Evolutionary conservation across 1,140 invertebrate species (phyloP).

Genomic region (Oncopeltus fasciatus): DNA sequence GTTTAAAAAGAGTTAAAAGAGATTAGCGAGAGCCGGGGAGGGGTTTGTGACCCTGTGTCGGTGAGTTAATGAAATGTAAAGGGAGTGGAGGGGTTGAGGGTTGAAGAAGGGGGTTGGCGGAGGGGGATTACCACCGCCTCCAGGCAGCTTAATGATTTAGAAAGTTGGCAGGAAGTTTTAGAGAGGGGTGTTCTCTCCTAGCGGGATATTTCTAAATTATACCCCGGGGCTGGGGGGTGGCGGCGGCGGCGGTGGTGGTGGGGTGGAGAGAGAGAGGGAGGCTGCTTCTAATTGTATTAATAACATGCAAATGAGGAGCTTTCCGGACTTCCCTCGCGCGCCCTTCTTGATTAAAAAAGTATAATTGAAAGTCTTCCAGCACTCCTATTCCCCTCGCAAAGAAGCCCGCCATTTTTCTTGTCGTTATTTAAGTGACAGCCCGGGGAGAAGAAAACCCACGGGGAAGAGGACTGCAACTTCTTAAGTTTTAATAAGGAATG

Average conservation of each 20-base stretch:
- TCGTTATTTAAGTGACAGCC: constrained; percentile 14
- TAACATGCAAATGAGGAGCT: constrained; percentile 17
- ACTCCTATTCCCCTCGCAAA: too few relatives aligned
- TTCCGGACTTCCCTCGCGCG: constrained; percentile 27
- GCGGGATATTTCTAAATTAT: constrained; percentile 18
- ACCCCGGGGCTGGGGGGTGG: background rate
- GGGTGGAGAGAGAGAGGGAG: background rate
- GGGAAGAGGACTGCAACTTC: too few relatives aligned
- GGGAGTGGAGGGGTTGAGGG: too few relatives aligned
- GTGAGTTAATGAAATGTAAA: constrained; percentile 13
- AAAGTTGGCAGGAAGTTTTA: constrained; percentile 15
- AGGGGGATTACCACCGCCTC: background rate
- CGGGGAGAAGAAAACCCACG: background rate
- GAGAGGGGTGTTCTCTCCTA: background rate
- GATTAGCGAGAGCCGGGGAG: background rate
- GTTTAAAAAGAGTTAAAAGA: background rate
- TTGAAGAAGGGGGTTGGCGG: too few relatives aligned
- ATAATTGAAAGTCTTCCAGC: constrained; percentile 14
- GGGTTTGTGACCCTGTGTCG: background rate
- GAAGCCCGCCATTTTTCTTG: constrained; percentile 11
- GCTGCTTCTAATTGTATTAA: constrained; percentile 16
- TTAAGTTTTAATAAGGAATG: constrained; percentile 9
- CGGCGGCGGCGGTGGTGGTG: background rate
- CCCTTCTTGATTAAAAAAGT: constrained; percentile 23
- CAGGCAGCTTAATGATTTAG: constrained; percentile 18